phyloP scores from a whole-genome alignment of 2,113 vertebrate species.

The Xiphophorus hellerii region DNA sequence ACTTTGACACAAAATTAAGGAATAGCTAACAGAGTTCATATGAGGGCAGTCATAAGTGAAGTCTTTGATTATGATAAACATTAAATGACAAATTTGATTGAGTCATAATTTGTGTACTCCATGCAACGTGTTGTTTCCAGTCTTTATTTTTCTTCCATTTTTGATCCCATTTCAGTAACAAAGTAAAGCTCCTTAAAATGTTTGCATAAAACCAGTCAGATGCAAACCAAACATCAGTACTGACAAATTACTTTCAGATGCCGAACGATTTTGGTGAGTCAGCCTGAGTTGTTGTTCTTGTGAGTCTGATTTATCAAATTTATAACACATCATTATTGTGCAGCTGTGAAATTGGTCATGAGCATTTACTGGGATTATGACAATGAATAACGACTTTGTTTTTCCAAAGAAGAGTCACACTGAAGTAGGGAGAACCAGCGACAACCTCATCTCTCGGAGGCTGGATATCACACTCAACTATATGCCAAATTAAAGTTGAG shows the following conservation, averaged over 20 bases:
- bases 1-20: too few species aligned
- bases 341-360: slow-evolving; percentile 39
- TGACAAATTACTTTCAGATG: slow-evolving; percentile 52
- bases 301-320: slow-evolving; percentile 37
- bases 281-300: slow-evolving; percentile 14
- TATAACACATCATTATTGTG: slow-evolving; percentile 23
- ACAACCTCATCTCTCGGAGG: background rate
- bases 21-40: background rate
- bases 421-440: background rate
- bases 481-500: too few species aligned
- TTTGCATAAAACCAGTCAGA: background rate
- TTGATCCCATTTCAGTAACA: slow-evolving; percentile 15
- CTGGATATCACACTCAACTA: background rate
- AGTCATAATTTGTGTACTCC: slow-evolving; percentile 34
- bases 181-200: background rate
- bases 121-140: slow-evolving; percentile 11
- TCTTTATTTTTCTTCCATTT: slow-evolving; percentile 5
- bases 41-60: slow-evolving; percentile 13
- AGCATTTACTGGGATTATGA: slow-evolving; percentile 25
- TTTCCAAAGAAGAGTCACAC: slow-evolving; percentile 4
- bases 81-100: slow-evolving; percentile 45
- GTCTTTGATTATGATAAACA: slow-evolving; percentile 53
- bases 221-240: slow-evolving; percentile 21
- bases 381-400: slow-evolving; percentile 33
- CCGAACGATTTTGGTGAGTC: slow-evolving; percentile 18